These are phyloP conservation scores for Spheniscus humboldti DNA, from an alignment of 2,797 vertebrate species.

Conservation along the genomic window DNA sequence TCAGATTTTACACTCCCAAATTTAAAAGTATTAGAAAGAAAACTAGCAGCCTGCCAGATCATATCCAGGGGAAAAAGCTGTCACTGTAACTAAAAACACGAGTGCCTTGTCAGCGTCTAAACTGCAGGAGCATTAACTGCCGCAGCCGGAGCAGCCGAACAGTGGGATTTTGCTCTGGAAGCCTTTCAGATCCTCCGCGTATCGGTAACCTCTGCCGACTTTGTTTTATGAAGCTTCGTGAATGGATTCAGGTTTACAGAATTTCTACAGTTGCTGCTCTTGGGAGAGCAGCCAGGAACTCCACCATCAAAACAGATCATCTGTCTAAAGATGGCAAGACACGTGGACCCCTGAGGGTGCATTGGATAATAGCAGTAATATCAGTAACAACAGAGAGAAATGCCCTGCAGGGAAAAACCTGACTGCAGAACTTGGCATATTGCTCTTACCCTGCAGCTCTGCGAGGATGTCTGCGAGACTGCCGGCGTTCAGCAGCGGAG, in stretches of 20 bases:
- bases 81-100: background rate
- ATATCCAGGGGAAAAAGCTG: background rate
- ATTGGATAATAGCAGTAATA: slow-evolving; percentile 22
- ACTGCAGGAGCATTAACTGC: background rate
- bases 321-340: slow-evolving; percentile 5
- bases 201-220: background rate
- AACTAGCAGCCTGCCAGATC: background rate
- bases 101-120: background rate
- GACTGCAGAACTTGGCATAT: slow-evolving; percentile 4
- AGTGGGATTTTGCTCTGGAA: slow-evolving; percentile 2
- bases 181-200: slow-evolving; percentile 6
- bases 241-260: slow-evolving; percentile 46
- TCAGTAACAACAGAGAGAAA: slow-evolving; percentile 31
- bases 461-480: background rate
- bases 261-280: slow-evolving; percentile 24
- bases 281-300: slow-evolving; percentile 4
- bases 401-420: slow-evolving; percentile 44
- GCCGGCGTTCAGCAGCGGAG: background rate
- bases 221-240: slow-evolving; percentile 54
- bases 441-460: background rate
- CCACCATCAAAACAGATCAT: slow-evolving; percentile 19
- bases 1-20: background rate
- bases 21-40: background rate
- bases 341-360: background rate
- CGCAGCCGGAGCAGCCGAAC: background rate